Conservation (phyloP, 1,140 invertebrate genomes). For the Drosophila prosaltans region DNA sequence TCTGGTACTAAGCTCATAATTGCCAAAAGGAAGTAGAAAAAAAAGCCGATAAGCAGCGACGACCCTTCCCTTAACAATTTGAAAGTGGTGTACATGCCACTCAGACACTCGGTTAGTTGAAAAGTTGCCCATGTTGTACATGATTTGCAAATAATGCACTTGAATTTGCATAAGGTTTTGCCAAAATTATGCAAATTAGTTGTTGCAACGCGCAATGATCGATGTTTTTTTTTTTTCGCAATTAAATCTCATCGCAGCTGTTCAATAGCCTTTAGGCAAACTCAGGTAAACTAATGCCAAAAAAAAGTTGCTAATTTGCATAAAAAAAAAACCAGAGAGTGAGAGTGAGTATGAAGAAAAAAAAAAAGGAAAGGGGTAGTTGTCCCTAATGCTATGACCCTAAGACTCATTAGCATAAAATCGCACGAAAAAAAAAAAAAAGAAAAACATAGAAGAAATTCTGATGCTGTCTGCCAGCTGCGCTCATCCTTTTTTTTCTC, state of each 20-base stretch:
- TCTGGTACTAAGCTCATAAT: conserved; percentile 61
- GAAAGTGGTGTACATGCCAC: conserved; percentile 22
- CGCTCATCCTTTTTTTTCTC: conserved; percentile 46
- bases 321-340: conserved; percentile 57
- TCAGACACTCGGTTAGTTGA: conserved; percentile 44
- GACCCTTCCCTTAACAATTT: conserved; percentile 15
- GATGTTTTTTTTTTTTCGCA: conserved; percentile 43
- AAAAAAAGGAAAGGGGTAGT: conserved; percentile 66
- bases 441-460: conserved; percentile 46
- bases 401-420: conserved; percentile 75
- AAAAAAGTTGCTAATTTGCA: conserved; percentile 69
- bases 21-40: conserved; percentile 30
- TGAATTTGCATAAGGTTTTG: conserved; percentile 77
- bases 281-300: conserved; percentile 53
- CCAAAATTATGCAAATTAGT: conserved; percentile 71
- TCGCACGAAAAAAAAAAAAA: conserved; percentile 33
- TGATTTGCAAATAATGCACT: conserved; percentile 82
- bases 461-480: conserved; percentile 73
- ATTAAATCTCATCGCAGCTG: conserved; percentile 63
- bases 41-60: not conserved
- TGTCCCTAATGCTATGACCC: conserved; percentile 7
- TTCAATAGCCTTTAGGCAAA: conserved; percentile 26
- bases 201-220: conserved; percentile 26
- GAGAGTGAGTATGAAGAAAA: conserved; percentile 19
- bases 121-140: conserved; percentile 65